Evolutionary conservation across 2,888 invertebrate species (phyloP), one percentile per base, ranked within the genome.

Genomic region (Trichopria drosophilae): DNA sequence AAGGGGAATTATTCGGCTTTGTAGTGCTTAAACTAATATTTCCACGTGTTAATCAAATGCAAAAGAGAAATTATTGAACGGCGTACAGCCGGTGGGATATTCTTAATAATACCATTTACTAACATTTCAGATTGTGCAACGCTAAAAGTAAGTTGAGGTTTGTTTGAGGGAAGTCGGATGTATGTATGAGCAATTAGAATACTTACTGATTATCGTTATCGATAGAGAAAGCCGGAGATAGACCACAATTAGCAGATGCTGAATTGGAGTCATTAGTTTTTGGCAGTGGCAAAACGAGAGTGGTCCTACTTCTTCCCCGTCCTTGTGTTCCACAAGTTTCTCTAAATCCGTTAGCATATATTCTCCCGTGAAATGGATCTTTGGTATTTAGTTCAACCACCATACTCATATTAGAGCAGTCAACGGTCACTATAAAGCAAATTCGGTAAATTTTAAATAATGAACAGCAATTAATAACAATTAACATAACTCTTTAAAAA

Each of bases 301-400:
- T 76, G 3, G 87, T 81, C 4, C 75, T 62, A 43, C 76, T 74
- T 31, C 68, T 69, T 51, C 81, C 76, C 48, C 78, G 75, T 20
- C 85, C 83, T 70, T 80, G 78, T 9, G 82, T 82, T 57, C 82
- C 82, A 72, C 92, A 93, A 6, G 78, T 75, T 61, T 87, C 87
- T 0, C 89, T 86, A 66, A 85, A 85, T 10, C 89, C 90, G 59
- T 84, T 86, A 50, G 88, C 88, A 70, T 92, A 93, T 58, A 93
- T 79, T 44, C 88, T 83, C 0, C 93, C 93, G 29, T 71, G 66
- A 63, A 82, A 82, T 1, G 78, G 75, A n/a, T 75, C 75, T 37
- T 67, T 72, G 15, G 81, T 80, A 29, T 67, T 69, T 31, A 82
- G 69, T 20, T 80, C 83, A 46, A 93, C 82, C 20, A 83, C 75